Base-by-base conservation (phyloP, 1,140 invertebrate species). In the Solenopsis invicta region DNA sequence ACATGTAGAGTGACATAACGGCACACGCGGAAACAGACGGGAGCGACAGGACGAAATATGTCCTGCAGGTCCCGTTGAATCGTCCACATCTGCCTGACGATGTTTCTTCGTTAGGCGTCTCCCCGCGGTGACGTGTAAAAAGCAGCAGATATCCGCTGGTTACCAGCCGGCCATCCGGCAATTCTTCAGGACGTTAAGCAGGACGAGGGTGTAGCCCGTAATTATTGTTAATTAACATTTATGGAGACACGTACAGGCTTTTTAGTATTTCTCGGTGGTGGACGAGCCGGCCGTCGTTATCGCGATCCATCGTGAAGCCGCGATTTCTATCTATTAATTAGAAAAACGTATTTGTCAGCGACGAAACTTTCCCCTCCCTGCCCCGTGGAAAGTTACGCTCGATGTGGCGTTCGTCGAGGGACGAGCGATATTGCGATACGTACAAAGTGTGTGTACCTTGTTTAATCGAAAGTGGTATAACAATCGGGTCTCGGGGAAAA, bases 151-250 rank as follows among this genome's bases (percentile, higher is more conserved):
- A 74, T 72, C 12, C 64, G 37, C 45, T n/a, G 21, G 80, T n/a
- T 16, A 54, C 54, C 59, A 54, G 54, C 29, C 71, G 29, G 16
- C 77, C 85, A 48, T 4, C 67, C 67, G 9, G 64, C 50, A 74
- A 85, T 75, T 67, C 75, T 50, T 86, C 29, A 64, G 76, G 76
- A 74, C 71, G 74, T 86, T 87, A 71, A 85, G 64, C 75, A 80
- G 88, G 71, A 12, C 41, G 62, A 67, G 66, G 50, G 78, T 61
- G 69, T 29, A 56, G n/a, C n/a, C 62, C 76, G 61, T 91, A 91
- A 91, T 91, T 71, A 91, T 89, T 80, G 90, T 89, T 91, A 91
- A 91, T 91, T 89, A 91, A 91, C 84, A 91, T 91, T 90, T 91
- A 91, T 91, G 89, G 89, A 75, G 89, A 91, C 90, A 91, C 66